These are phyloP conservation scores for Philereme vetulata DNA, from an alignment of 2,888 invertebrate species.

Conservation along the genomic window DNA sequence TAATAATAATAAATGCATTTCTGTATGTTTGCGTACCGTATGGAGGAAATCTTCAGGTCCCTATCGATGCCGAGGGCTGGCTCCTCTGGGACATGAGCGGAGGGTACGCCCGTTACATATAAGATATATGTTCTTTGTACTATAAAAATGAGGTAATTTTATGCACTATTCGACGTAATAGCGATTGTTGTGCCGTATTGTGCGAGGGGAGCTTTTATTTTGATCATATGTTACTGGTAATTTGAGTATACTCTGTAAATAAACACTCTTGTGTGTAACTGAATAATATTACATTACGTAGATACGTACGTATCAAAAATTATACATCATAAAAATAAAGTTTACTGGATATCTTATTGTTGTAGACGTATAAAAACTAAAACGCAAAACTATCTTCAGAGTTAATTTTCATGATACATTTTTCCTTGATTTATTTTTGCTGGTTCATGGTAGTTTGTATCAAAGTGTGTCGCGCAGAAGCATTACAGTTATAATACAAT, in stretches of 20 bases:
- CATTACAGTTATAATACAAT: no score
- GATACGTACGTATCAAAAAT: no score
- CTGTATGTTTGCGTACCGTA: constrained; percentile 53
- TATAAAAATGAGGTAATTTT: constrained; percentile 78
- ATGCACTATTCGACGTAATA: constrained; percentile 69
- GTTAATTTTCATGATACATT: no score
- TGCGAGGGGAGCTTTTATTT: constrained; percentile 34
- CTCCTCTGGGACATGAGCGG: constrained; percentile 61
- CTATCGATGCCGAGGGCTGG: constrained; percentile 50
- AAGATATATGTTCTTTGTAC: constrained; percentile 63
- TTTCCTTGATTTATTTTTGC: no score
- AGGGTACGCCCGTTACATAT: constrained; percentile 50
- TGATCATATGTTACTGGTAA: constrained; percentile 24
- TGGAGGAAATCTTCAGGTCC: constrained; percentile 63
- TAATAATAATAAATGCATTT: constrained; percentile 76
- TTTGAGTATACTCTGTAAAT: constrained; percentile 5
- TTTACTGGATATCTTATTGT: no score
- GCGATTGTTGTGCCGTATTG: constrained; percentile 38
- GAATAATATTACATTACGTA: no score
- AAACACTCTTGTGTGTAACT: neutral
- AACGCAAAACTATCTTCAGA: no score
- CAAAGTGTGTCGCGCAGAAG: no score
- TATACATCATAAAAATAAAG: no score
- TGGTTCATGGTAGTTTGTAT: no score
- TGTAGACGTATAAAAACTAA: no score